Conservation (phyloP, 2,888 invertebrate genomes). For the Campoplex capitator region DNA sequence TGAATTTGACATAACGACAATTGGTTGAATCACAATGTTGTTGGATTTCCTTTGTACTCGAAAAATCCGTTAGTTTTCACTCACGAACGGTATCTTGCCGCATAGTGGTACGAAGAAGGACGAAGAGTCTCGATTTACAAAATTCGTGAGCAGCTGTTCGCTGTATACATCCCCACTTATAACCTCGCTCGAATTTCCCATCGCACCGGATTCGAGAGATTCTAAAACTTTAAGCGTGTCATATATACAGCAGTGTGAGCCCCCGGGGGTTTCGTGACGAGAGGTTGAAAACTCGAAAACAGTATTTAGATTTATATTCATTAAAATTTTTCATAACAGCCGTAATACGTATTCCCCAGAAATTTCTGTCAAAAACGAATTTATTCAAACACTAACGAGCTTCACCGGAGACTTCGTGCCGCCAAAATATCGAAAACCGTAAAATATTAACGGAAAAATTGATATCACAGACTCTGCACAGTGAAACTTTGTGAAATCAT, state of each 20-base stretch:
- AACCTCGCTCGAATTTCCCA: conserved; percentile 1
- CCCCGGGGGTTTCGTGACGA: conserved; percentile 24
- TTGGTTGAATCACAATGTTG: neutral
- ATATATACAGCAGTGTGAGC: conserved; percentile 9
- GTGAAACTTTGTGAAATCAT: neutral
- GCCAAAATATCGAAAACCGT: neutral
- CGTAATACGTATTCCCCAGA: neutral
- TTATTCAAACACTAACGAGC: neutral
- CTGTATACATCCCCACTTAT: conserved; percentile 13
- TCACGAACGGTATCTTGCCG: conserved; percentile 4
- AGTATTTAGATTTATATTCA: neutral
- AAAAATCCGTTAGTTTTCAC: conserved; percentile 1
- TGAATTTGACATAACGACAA: neutral
- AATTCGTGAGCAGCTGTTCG: conserved; percentile 47
- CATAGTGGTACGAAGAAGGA: conserved; percentile 34
- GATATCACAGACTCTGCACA: no score
- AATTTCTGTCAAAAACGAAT: neutral
- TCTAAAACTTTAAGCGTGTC: neutral
- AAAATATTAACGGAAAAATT: neutral
- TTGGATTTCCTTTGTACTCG: neutral
- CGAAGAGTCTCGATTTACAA: conserved; percentile 38
- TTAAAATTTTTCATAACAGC: neutral
- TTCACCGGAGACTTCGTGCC: neutral
- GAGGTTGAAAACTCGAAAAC: conserved; percentile 4
- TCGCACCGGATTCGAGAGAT: neutral